These are phyloP conservation scores for Caenorhabditis sp. DNA, from an alignment of 2,888 invertebrate genomes.

Conservation along the genomic window DNA sequence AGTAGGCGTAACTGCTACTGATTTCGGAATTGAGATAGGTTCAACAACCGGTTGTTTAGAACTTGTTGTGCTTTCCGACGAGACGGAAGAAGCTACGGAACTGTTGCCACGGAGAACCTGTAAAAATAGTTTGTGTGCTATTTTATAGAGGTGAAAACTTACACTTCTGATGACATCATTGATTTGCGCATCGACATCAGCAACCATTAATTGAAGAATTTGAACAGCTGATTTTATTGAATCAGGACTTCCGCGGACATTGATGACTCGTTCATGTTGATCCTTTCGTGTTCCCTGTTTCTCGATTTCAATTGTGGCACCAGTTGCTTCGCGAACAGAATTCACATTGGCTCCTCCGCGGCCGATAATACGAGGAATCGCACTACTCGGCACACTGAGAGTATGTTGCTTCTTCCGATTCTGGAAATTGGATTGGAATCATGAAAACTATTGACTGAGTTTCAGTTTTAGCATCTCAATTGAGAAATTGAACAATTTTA, in stretches of 20 bases:
- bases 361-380: conserved; percentile 95
- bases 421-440: conserved; percentile 10
- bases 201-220: conserved; percentile 88
- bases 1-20: conserved; percentile 78
- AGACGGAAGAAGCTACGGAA: conserved; percentile 39
- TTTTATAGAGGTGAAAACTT: too few species aligned
- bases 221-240: conserved; percentile 79
- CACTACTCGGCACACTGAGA: conserved; percentile 90
- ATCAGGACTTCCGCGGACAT: conserved; percentile 78
- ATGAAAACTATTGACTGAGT: neutral
- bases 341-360: conserved; percentile 96
- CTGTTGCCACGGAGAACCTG: conserved; percentile 39
- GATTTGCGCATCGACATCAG: conserved; percentile 83
- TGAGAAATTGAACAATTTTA: too few species aligned
- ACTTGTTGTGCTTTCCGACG: conserved; percentile 35
- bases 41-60: conserved; percentile 12
- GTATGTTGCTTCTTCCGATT: conserved; percentile 77
- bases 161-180: conserved; percentile 53
- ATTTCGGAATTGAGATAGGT: conserved; percentile 70
- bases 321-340: conserved; percentile 92
- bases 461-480: neutral
- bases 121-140: too few species aligned
- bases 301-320: conserved; percentile 92
- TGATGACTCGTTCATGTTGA: conserved; percentile 86
- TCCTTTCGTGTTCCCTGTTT: conserved; percentile 83